Percentiles rank a stretch among this genome's conserved stretches.
Conservation (phyloP, 1,140 invertebrate genomes). For the Drosophila albomicans region DNA sequence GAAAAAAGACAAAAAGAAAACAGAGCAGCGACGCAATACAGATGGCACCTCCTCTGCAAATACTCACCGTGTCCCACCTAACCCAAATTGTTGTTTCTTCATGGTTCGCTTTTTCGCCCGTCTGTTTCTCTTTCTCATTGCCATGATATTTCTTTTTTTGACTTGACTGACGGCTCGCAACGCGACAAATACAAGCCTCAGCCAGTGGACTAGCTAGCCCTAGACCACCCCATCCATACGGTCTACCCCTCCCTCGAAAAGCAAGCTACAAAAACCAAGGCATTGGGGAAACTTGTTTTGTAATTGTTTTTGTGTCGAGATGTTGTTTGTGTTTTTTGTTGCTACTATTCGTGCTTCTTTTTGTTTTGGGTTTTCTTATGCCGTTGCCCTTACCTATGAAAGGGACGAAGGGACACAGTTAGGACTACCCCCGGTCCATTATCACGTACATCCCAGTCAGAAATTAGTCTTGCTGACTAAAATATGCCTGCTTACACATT, state of each 20-base stretch:
- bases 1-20: slow-evolving; percentile 19
- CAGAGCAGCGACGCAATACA: slow-evolving; percentile 38
- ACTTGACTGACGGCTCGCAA: slow-evolving; percentile 72
- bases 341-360: slow-evolving; percentile 51
- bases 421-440: slow-evolving; percentile 46
- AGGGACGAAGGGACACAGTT: not conserved
- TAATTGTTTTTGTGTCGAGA: slow-evolving; percentile 76
- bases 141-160: slow-evolving; percentile 77
- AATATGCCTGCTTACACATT: slow-evolving; percentile 83
- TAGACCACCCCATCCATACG: slow-evolving; percentile 15
- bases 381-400: not conserved
- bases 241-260: not conserved
- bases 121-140: slow-evolving; percentile 42
- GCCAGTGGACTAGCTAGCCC: slow-evolving; percentile 30
- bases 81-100: slow-evolving; percentile 66
- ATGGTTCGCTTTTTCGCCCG: slow-evolving; percentile 60
- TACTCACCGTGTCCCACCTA: slow-evolving; percentile 53
- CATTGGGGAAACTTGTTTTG: slow-evolving; percentile 71
- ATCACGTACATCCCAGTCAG: slow-evolving; percentile 80
- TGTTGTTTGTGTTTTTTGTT: slow-evolving; percentile 22
- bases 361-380: slow-evolving; percentile 31
- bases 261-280: slow-evolving; percentile 38
- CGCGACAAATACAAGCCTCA: slow-evolving; percentile 60
- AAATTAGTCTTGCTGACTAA: slow-evolving; percentile 81
- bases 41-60: slow-evolving; percentile 21